These are phyloP conservation scores for Drosophila vallismaia DNA, from an alignment of 2,888 invertebrate species.

Conservation along the genomic window DNA sequence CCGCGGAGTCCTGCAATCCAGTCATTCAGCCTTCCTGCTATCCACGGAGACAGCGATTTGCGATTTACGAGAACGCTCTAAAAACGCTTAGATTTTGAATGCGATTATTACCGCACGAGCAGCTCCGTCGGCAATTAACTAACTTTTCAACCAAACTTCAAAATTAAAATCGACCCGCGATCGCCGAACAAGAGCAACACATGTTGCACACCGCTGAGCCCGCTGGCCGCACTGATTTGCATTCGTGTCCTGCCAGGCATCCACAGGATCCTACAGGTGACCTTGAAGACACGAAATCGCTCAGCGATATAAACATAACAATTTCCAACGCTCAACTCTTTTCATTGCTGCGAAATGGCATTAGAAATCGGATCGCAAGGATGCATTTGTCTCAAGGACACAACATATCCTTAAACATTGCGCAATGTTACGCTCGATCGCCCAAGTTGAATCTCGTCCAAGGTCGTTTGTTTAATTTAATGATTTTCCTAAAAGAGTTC, in stretches of 20 bases:
- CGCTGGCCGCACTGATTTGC: constrained; percentile 63
- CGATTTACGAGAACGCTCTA: constrained; percentile 70
- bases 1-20: constrained; percentile 24
- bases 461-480: constrained; percentile 23
- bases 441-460: constrained; percentile 12
- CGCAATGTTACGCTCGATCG: constrained; percentile 51
- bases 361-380: constrained; percentile 58
- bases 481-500: constrained; percentile 12
- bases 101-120: constrained; percentile 51
- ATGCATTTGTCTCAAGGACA: constrained; percentile 65
- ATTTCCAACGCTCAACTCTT: constrained; percentile 64
- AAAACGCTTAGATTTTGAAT: constrained; percentile 75
- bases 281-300: constrained; percentile 51
- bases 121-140: constrained; percentile 49
- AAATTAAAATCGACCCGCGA: constrained; percentile 10
- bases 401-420: constrained; percentile 25
- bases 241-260: constrained; percentile 49
- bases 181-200: constrained; percentile 42
- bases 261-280: constrained; percentile 23
- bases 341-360: constrained; percentile 48
- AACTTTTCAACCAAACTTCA: constrained; percentile 22
- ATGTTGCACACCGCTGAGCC: constrained; percentile 55
- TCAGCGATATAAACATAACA: constrained; percentile 9
- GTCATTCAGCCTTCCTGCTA: background rate
- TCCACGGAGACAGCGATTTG: constrained; percentile 57